phyloP scores from a whole-genome alignment of 2,113 vertebrate genomes.

The Alligator sinensis region DNA sequence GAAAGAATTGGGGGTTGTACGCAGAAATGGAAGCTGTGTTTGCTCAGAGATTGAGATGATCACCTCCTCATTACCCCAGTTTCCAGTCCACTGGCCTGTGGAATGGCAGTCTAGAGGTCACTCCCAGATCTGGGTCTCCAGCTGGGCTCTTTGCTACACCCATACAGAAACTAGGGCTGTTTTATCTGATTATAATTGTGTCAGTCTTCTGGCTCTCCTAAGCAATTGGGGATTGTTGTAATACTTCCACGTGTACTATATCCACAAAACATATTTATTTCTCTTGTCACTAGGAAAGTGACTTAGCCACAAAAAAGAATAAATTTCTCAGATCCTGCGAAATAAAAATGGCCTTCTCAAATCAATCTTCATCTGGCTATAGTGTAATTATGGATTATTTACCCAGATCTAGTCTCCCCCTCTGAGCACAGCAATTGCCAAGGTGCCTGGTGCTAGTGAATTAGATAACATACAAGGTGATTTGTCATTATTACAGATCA shows the following conservation, averaged over 20 bases:
- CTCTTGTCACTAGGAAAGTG: constrained; percentile 36
- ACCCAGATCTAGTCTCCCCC: constrained; percentile 43
- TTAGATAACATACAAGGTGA: constrained; percentile 55
- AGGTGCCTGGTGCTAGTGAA: constrained; percentile 49
- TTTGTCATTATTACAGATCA: constrained; percentile 71
- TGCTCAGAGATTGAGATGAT: background rate
- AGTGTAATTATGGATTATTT: constrained; percentile 71
- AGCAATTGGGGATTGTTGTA: background rate
- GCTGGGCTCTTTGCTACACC: constrained; percentile 5
- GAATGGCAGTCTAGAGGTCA: constrained; percentile 39
- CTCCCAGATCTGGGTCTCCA: constrained; percentile 14
- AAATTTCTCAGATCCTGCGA: constrained; percentile 41
- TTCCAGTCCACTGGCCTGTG: constrained; percentile 41
- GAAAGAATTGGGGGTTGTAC: background rate
- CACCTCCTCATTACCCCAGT: constrained; percentile 41
- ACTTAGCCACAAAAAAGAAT: constrained; percentile 7
- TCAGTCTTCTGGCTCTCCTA: constrained; percentile 29
- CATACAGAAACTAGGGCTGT: background rate
- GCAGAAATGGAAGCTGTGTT: background rate
- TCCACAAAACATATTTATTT: background rate
- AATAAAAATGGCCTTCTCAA: constrained; percentile 31
- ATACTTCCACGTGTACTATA: background rate
- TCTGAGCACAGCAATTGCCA: constrained; percentile 28
- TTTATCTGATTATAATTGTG: constrained; percentile 31
- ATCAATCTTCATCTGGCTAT: constrained; percentile 55